Base-by-base conservation (phyloP, 2,113 vertebrate genomes). In the Chloropsis hardwickii region DNA sequence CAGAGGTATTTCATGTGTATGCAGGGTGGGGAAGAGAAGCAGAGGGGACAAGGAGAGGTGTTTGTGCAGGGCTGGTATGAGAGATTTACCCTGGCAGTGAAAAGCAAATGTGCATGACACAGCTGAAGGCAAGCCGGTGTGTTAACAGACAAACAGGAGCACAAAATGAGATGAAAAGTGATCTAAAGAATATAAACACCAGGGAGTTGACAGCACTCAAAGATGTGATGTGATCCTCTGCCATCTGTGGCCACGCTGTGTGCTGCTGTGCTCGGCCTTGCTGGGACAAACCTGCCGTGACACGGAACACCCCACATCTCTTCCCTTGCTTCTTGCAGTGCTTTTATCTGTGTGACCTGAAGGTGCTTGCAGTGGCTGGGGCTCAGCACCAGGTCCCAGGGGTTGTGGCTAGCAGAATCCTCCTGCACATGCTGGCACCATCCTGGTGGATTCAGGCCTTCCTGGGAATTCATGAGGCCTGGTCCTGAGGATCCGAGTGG, bases 241-340 rank as follows among this genome's bases (percentile, higher is more conserved):
- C 50, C 33, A 4, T 51, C 44, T 29, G 35, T 28, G 42, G 61
- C 69, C 16, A 2, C 24, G 18, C 33, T 2, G 2, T 23, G 40
- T n/a, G 31, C 48, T 48, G 80, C 58, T 64, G 40, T n/a, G 88
- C 71, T 20, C 0, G 0, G 65, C 17, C 40, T 48, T 33, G 35
- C 71, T 42, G 58, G 54, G 44, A 40, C 23, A 64, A 28, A 37
- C 45, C 45, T 56, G 23, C 29, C 15, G 4, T 5, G 18, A 14
- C 0, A 0, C 17, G 61, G 24, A 83, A 12, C 67, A 11, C 11
- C 40, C 4, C 20, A 11, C 10, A 1, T 37, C 37, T 10, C 37
- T 19, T 11, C 29, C 39, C 39, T 15, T 42, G 47, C 51, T 20
- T 51, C 39, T 48, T 33, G 29, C 6, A 44, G 40, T n/a, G 28